Conservation (phyloP, 2,797 vertebrate species). For the Chrosomus eos region DNA sequence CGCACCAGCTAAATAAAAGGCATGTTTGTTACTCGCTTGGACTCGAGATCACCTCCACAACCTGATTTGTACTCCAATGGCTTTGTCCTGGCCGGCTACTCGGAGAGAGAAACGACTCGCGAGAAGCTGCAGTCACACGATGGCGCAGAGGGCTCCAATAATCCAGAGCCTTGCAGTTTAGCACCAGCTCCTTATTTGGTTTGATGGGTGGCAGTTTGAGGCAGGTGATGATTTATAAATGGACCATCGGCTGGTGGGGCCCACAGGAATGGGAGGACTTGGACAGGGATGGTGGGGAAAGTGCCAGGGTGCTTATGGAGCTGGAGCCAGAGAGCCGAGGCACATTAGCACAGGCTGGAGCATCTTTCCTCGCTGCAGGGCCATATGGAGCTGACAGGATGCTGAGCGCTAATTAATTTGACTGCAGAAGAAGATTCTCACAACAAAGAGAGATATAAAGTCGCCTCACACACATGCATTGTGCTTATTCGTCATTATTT, state of each 20-base stretch:
- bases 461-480: constrained; percentile 5
- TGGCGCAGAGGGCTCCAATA: background rate
- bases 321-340: constrained; percentile 33
- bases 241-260: constrained; percentile 35
- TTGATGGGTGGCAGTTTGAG: constrained; percentile 48
- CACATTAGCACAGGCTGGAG: constrained; percentile 50
- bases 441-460: constrained; percentile 49
- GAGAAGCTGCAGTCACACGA: constrained; percentile 6
- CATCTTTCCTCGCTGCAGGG: constrained; percentile 51
- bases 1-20: constrained; percentile 22
- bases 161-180: constrained; percentile 11
- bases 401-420: constrained; percentile 59
- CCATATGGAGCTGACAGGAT: constrained; percentile 57
- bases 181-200: constrained; percentile 32
- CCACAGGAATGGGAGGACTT: constrained; percentile 46
- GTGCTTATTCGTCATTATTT: background rate
- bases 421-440: constrained; percentile 40
- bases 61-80: constrained; percentile 28
- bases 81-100: background rate
- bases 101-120: background rate
- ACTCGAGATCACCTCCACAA: constrained; percentile 30
- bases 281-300: constrained; percentile 33
- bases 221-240: constrained; percentile 53
- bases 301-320: constrained; percentile 48
- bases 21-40: constrained; percentile 2